phyloP scores from a whole-genome alignment of 2,888 invertebrate genomes.

The Crematogaster levior region DNA sequence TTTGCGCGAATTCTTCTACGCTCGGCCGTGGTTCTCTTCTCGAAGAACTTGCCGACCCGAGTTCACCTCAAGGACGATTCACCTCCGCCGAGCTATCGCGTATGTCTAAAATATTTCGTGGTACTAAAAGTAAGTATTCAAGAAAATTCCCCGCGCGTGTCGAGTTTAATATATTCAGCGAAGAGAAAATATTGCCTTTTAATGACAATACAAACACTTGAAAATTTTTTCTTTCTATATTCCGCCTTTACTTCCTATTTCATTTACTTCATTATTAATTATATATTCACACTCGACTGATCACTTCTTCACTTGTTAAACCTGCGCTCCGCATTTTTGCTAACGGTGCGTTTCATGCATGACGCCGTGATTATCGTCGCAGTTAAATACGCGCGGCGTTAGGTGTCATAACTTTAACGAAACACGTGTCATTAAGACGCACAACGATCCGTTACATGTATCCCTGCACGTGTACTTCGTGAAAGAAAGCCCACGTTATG shows the following conservation, averaged over 20 bases:
- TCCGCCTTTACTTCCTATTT: not conserved
- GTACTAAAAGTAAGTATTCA: not conserved
- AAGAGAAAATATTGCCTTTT: not conserved
- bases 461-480: slow-evolving; percentile 3
- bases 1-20: slow-evolving; percentile 77
- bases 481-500: not conserved
- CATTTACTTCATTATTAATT: not conserved
- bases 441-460: slow-evolving; percentile 44
- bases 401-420: slow-evolving; percentile 38
- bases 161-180: not conserved
- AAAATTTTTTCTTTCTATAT: not conserved
- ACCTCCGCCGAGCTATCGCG: slow-evolving; percentile 17
- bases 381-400: slow-evolving; percentile 29
- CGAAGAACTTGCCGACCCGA: slow-evolving; percentile 56
- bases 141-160: not conserved
- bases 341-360: not conserved
- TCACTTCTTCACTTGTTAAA: not conserved
- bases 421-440: slow-evolving; percentile 40
- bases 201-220: not conserved
- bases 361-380: slow-evolving; percentile 32
- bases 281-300: not conserved
- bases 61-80: slow-evolving; percentile 43
- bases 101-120: slow-evolving; percentile 11
- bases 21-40: slow-evolving; percentile 71
- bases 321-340: slow-evolving; percentile 6